Conservation (phyloP, 2,113 vertebrate genomes). For the Alouatta palliata region DNA sequence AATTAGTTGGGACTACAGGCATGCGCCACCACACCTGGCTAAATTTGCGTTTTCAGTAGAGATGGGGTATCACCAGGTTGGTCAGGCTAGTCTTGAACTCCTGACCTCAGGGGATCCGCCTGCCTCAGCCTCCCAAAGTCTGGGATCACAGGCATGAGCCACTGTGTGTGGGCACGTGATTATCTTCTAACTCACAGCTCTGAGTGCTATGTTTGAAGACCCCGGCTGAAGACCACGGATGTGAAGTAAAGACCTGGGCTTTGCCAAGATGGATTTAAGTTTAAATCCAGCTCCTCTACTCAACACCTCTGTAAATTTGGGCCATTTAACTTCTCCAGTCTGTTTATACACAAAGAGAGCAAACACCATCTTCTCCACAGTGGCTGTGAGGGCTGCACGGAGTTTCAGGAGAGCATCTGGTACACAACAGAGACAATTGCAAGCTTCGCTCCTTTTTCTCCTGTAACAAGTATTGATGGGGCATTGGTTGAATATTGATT, state of each 20-base stretch:
- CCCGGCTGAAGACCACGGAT: neutral
- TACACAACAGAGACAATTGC: neutral
- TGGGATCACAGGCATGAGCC: too few species aligned
- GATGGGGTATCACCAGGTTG: too few species aligned
- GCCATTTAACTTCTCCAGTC: neutral
- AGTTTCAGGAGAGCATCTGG: fast-evolving
- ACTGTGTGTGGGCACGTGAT: neutral
- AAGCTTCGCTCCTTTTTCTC: neutral
- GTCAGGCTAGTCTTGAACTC: too few species aligned
- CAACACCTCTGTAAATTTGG: too few species aligned
- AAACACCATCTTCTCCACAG: fast-evolving
- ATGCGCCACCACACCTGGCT: too few species aligned
- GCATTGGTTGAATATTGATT: fast-evolving
- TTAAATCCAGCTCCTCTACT: neutral
- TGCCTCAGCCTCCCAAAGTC: too few species aligned
- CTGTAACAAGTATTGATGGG: neutral
- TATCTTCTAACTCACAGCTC: neutral
- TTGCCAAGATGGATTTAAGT: neutral
- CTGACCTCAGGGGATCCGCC: too few species aligned
- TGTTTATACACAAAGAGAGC: neutral
- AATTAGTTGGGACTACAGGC: too few species aligned
- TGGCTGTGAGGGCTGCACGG: fast-evolving
- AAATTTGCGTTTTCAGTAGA: too few species aligned
- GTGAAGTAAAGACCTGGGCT: neutral
- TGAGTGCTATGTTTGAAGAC: neutral